Percentiles rank a stretch among this genome's conserved stretches.
These are phyloP conservation scores for Crocidura indochinensis DNA, from an alignment of 2,797 vertebrate species.

Conservation along the genomic window DNA sequence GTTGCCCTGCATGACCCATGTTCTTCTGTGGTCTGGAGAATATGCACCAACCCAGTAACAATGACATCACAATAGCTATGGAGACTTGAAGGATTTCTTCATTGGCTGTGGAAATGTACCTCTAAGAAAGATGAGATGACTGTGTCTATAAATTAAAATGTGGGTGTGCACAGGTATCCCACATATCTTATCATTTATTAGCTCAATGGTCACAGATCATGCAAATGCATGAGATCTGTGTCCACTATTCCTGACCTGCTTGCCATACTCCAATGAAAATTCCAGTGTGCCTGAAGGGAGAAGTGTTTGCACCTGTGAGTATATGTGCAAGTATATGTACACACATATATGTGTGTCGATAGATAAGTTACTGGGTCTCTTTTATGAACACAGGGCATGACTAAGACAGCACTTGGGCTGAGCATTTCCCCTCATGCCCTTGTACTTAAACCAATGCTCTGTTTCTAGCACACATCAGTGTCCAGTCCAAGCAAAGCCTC, in stretches of 20 bases:
- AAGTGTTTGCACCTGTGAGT: accelerated
- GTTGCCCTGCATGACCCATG: accelerated
- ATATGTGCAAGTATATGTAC: background rate
- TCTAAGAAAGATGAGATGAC: background rate
- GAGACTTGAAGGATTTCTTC: background rate
- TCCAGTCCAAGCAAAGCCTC: no score
- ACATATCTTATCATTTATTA: background rate
- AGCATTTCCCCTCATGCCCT: background rate
- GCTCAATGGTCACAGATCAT: accelerated
- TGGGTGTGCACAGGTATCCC: accelerated
- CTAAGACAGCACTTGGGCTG: background rate
- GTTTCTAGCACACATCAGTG: background rate
- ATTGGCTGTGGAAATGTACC: background rate
- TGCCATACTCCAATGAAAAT: background rate
- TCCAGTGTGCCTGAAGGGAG: background rate
- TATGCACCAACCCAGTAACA: background rate
- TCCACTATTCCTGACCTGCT: background rate
- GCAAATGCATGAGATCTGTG: background rate
- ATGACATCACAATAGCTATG: background rate
- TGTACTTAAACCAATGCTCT: no score
- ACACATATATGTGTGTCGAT: background rate
- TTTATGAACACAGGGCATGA: background rate
- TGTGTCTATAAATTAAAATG: accelerated
- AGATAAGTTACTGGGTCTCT: background rate
- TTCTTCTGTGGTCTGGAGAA: background rate